Conservation (phyloP, 2,888 invertebrate species). For the Antheraea yamamai region DNA sequence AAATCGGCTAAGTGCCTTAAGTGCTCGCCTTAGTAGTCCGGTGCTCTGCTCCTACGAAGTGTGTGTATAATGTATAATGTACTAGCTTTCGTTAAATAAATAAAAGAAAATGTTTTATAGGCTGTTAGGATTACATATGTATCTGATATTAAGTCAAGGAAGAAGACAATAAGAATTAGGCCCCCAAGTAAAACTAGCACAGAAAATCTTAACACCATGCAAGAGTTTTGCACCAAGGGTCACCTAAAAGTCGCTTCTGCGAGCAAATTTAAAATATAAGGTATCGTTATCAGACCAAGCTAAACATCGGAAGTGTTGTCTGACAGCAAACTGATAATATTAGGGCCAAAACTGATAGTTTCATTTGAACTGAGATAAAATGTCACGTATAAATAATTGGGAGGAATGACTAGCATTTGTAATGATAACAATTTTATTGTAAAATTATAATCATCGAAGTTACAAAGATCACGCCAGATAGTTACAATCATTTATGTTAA, state of each 20-base stretch:
- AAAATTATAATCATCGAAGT: neutral
- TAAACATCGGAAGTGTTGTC: neutral
- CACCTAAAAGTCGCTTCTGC: neutral
- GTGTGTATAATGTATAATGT: too few relatives aligned
- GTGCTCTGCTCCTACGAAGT: too few relatives aligned
- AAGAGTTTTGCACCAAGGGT: too few relatives aligned
- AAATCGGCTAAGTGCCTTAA: too few relatives aligned
- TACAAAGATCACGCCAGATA: neutral
- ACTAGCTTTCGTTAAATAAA: too few relatives aligned
- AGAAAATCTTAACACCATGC: neutral
- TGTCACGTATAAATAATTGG: conserved; percentile 8
- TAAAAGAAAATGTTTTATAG: neutral
- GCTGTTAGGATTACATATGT: neutral
- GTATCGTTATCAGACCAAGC: neutral
- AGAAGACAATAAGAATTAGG: neutral
- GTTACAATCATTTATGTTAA: neutral
- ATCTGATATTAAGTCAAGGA: neutral
- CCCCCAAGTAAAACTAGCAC: neutral
- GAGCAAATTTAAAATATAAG: neutral
- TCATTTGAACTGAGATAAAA: conserved; percentile 17
- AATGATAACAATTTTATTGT: conserved; percentile 14
- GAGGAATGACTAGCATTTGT: conserved; percentile 4
- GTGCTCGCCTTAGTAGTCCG: too few relatives aligned
- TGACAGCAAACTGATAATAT: conserved; percentile 15
- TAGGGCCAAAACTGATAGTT: conserved; percentile 19